These are phyloP conservation scores for Cylas formicarius DNA, from an alignment of 1,140 invertebrate genomes.

Conservation along the genomic window DNA sequence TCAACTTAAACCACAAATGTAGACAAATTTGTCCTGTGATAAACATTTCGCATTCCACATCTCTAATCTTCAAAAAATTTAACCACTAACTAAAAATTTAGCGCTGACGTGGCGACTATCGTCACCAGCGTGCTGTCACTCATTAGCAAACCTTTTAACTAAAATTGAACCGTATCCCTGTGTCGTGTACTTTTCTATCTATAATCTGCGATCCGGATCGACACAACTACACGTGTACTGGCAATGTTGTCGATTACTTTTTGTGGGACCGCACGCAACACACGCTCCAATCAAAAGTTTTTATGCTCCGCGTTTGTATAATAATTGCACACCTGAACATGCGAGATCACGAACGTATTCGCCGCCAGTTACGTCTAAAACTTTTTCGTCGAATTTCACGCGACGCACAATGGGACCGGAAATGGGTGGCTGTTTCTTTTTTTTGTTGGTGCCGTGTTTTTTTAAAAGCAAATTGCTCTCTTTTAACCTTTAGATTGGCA, in stretches of 20 bases:
- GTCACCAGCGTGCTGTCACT: neutral
- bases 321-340: constrained; percentile 18
- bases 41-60: too few relatives aligned
- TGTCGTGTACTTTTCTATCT: neutral
- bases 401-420: constrained; percentile 17
- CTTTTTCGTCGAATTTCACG: constrained; percentile 14
- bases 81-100: too few relatives aligned
- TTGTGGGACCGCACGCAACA: constrained; percentile 6
- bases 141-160: neutral
- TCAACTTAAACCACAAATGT: too few relatives aligned
- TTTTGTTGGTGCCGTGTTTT: too few relatives aligned
- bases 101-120: too few relatives aligned
- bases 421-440: too few relatives aligned
- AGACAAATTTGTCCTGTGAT: too few relatives aligned
- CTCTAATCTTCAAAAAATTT: too few relatives aligned
- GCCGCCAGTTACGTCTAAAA: constrained; percentile 12
- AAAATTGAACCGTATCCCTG: neutral
- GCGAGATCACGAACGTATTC: constrained; percentile 12
- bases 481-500: too few relatives aligned
- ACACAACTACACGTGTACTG: neutral
- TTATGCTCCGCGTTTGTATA: too few relatives aligned
- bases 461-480: too few relatives aligned
- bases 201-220: neutral
- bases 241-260: too few relatives aligned
- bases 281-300: constrained; percentile 8